Base-by-base conservation (phyloP, 2,888 invertebrate species). In the Diaprepes abbreviatus region DNA sequence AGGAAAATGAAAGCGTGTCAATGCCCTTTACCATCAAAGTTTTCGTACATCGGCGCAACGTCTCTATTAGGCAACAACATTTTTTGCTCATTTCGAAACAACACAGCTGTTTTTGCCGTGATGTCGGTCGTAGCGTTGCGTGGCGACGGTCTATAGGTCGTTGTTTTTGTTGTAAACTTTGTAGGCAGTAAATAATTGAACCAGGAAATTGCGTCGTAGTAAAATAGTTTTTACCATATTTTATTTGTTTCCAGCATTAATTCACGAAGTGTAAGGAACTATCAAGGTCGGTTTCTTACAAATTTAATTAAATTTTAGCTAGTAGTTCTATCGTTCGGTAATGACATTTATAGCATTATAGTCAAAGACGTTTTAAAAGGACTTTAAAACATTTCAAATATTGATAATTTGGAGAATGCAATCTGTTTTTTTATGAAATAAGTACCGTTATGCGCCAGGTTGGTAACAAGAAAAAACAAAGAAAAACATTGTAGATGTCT, bases 161-260 rank as follows among this genome's bases (percentile, higher is more conserved):
- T 14, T n/a, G 48, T 28, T 28, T 24, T 50, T 7, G 28, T 16
- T 24, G 45, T 17, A 35, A n/a, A 54, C 35, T 14, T 35, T 38
- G 31, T 24, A 36, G 36, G 33, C 36, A 21, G 21, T 63, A 54
- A 64, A 64, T 55, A 64, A 64, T 64, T 54, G 64, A 64, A 55
- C 55, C 45, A 31, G 33, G 55, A 14, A 40, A 64, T 55, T 64
- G 64, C 55, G 64, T 43, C 54, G 64, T 45, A 64, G 35, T 31
- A 55, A 55, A 55, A 54, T 19, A 7, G 36, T 21, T 38, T 64
- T 64, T 64, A 43, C 17, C 54, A 28, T 31, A 33, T 55, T 52
- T 28, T 28, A 28, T 50, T 28, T 50, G 1, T 14, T 28, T 50
- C 21, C 28, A 21, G 9, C 16, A 50, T 50, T 50, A 16, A 31